Evolutionary conservation across 2,113 vertebrate genomes (phyloP), one percentile per base, ranked within the genome.

Genomic region (Mola mola): DNA sequence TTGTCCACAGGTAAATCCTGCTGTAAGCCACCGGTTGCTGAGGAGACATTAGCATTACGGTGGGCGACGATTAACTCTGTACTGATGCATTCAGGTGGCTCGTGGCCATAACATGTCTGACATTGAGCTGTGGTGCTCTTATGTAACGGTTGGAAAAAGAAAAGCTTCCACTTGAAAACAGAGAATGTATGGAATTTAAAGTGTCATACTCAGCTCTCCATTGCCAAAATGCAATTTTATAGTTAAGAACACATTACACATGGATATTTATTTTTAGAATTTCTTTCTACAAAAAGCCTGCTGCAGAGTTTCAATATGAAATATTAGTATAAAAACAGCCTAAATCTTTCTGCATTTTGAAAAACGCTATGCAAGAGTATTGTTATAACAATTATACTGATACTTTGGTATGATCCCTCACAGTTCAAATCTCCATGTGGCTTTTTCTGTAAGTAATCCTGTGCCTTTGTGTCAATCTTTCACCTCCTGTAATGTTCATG

Each of bases 1-100:
- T 17, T 46, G 72, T 58, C 40, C 56, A 38, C 71, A 66, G 66
- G 46, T 84, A 87, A 90, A 86, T 88, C 84, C 75, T 1, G 38
- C 59, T 7, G 66, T 87, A 87, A 90, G 71, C 88, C 79, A 37
- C 4, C 10, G 43, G 79, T 62, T 75, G 77, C 76, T 13, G 41
- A 42, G 81, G 77, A 79, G 66, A 84, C 62, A 21, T 47, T 55
- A 47, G 53, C 57, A 47, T 81, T 73, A 70, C 50, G 21, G 53
- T 57, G 63, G 49, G 17, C 26, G 47, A 33, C 6, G 1, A 40
- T 67, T 64, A 33, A 59, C 75, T 4, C 33, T 41, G 53, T 28
- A 8, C 8, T 3, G 51, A 42, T 47, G 55, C 38, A 16, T 58
- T 55, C 37, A 63, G 44, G 68, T 58, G 70, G 58, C 52, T 50